These are phyloP conservation scores for Petrocephalus zakoni DNA, from an alignment of 2,113 vertebrate genomes.

Conservation along the genomic window DNA sequence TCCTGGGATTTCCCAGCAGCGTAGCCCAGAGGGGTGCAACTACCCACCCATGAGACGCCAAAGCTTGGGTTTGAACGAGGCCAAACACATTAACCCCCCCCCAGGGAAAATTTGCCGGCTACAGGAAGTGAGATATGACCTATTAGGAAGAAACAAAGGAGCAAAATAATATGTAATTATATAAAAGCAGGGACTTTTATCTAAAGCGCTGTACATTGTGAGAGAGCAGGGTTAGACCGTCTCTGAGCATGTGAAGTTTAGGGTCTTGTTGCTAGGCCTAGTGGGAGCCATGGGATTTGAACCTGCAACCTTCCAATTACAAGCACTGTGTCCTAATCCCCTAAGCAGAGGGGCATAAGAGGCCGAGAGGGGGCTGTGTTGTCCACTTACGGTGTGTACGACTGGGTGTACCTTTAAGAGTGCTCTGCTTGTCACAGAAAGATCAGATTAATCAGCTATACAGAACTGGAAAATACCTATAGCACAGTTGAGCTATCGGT, in stretches of 20 bases:
- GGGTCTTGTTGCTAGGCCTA: background rate
- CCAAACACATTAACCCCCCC: background rate
- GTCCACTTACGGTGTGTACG: background rate
- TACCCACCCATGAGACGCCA: background rate
- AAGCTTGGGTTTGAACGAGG: background rate
- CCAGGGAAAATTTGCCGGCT: background rate
- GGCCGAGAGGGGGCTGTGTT: background rate
- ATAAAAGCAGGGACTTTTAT: background rate
- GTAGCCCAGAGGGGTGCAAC: background rate
- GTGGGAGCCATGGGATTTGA: background rate
- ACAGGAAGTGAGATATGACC: background rate
- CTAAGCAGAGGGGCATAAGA: background rate
- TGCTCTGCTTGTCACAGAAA: background rate
- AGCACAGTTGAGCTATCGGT: background rate
- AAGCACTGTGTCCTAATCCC: background rate
- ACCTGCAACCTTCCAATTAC: background rate
- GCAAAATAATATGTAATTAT: background rate
- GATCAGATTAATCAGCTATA: background rate
- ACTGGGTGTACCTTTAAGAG: background rate
- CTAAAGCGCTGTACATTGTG: background rate
- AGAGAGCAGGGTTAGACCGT: background rate
- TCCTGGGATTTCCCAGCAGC: background rate
- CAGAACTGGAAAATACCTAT: background rate
- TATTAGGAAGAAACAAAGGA: background rate
- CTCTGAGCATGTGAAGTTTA: background rate